Evolutionary conservation across 2,797 vertebrate species (phyloP), one percentile per base, ranked within the genome.

Genomic region (Tragelaphus oryx): DNA sequence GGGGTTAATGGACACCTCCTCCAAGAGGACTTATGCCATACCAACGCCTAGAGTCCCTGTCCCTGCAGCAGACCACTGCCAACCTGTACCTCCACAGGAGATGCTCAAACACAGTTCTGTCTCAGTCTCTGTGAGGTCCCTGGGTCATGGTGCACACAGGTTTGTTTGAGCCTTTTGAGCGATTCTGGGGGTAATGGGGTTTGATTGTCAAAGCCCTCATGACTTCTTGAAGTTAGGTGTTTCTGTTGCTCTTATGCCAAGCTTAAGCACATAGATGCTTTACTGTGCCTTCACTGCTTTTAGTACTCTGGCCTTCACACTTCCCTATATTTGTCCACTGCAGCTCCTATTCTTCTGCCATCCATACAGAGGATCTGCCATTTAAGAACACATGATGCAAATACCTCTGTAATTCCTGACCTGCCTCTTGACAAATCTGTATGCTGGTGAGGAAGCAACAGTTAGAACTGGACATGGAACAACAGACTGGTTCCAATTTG

Each of bases 221-320:
- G 37, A 7, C 22, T 81, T 78, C 12, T 30, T 57, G 7, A 80
- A 86, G 18, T 59, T 44, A 12, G 8, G 9, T 57, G 3, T 82
- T 92, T 82, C 11, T 33, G 8, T 33, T 41, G 9, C 16, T 79
- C 26, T 37, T 52, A 0, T 44, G 44, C 6, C 74, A 62, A 20
- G 0, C 24, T 28, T 71, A 30, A 84, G 20, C 24, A 62, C n/a
- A 44, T 24, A 46, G 44, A 14, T 20, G 24, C 22, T 76, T 82
- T 87, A 9, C 24, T 30, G n/a, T n/a, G 6, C 44, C 59, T 26
- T 68, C 59, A 20, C 0, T 46, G 20, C 6, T 74, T 65, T 84
- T 26, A 60, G 3, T 37, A 1, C 6, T 59, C 22, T n/a, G 41
- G 18, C 22, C 5, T 48, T 4, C 13, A 62, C 2, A 1, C 0